Base-by-base conservation (phyloP, 1,140 invertebrate genomes). In the Conus betulinus region DNA sequence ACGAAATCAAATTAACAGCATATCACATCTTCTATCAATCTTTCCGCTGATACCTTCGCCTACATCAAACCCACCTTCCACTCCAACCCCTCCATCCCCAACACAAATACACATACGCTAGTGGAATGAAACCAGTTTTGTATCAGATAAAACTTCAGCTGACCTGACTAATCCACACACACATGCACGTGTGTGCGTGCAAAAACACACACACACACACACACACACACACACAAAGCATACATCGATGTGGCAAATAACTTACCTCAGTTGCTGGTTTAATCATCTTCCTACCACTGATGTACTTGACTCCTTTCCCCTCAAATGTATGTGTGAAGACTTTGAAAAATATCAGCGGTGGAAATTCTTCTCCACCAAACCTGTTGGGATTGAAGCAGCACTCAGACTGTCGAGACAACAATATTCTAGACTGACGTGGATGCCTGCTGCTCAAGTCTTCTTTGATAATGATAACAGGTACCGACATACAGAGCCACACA, bases 331-430 rank as follows among this genome's bases (percentile, higher is more conserved):
- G 91, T 23, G 93, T 87, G 88, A 92, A 95, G 52, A 95, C 93
- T 87, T 95, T 95, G 90, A 95, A 95, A 88, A 93, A 95, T 87
- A 95, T 95, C 92, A 95, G 92, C n/a, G 95, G 95, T 39, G 95
- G 95, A 90, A 95, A 95, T 88, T 94, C 94, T 67, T 84, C 67
- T 27, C 95, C 95, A 82, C 94, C 95, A 93, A 95, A 95, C 88
- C 95, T 95, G 79, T 60, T n/a, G n/a, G n/a, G n/a, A n/a, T n/a
- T n/a, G n/a, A n/a, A n/a, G n/a, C n/a, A n/a, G n/a, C n/a, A n/a
- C n/a, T n/a, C n/a, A n/a, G n/a, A n/a, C n/a, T n/a, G n/a, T n/a
- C n/a, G n/a, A 57, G 20, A 25, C 17, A 81, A 52, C 17, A 52
- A 81, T 10, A 81, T 5, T 11, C 78, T 17, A 17, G n/a, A n/a